phyloP scores from a whole-genome alignment of 2,113 vertebrate species.

The Phoxinus phoxinus region DNA sequence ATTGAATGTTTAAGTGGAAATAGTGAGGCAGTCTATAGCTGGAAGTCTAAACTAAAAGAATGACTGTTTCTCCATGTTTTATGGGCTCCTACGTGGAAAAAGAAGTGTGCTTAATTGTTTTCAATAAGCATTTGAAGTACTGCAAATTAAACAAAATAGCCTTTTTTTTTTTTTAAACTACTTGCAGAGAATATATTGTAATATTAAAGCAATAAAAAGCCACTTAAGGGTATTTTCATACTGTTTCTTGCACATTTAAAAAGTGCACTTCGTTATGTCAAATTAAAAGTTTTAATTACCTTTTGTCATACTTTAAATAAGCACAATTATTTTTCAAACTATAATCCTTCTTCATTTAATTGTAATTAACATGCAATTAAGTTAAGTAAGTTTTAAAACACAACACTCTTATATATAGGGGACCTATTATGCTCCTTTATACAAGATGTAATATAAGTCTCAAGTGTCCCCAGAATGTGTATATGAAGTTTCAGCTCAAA shows the following conservation, averaged over 20 bases:
- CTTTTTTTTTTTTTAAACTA: not conserved
- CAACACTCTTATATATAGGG: too few species aligned
- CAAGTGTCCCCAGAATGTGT: too few species aligned
- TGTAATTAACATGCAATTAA: not conserved
- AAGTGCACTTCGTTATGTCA: not conserved
- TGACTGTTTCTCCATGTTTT: not conserved
- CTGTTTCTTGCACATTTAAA: not conserved
- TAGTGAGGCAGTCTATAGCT: not conserved
- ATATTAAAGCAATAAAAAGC: not conserved
- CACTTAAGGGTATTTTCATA: not conserved
- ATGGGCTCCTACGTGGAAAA: not conserved
- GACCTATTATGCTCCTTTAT: too few species aligned
- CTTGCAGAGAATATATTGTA: not conserved
- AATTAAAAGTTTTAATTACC: not conserved
- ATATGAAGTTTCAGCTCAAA: too few species aligned
- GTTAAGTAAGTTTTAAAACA: not conserved
- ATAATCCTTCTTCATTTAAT: not conserved
- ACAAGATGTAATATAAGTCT: too few species aligned
- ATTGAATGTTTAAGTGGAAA: slow-evolving; percentile 13
- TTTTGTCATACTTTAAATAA: not conserved
- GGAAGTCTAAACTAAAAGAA: too few species aligned
- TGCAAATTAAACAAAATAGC: not conserved
- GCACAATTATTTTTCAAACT: not conserved
- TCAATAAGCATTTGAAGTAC: not conserved
- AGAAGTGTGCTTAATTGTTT: not conserved